phyloP scores from a whole-genome alignment of 2,888 invertebrate species.

The Caenorhabditis doughertyi region DNA sequence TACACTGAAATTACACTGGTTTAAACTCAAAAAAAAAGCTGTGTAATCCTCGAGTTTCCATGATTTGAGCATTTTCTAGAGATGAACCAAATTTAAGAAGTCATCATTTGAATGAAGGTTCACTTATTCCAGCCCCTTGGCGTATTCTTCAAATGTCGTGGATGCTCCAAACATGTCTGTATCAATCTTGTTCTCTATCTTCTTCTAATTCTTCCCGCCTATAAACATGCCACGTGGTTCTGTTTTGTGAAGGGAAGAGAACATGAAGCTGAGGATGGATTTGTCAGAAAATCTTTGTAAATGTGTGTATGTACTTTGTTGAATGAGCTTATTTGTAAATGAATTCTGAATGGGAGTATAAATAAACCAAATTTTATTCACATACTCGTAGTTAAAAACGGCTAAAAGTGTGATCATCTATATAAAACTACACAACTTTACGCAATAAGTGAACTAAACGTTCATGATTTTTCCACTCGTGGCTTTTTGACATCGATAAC shows the following conservation, averaged over 20 bases:
- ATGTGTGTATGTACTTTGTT: neutral
- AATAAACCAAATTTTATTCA: no score
- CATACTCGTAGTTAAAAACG: no score
- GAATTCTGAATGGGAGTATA: neutral
- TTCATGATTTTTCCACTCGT: neutral
- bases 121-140: slow-evolving; percentile 45
- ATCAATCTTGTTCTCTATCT: slow-evolving; percentile 50
- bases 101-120: neutral
- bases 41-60: no score
- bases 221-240: slow-evolving; percentile 56
- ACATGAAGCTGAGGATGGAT: slow-evolving; percentile 42
- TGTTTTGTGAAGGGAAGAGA: slow-evolving; percentile 53
- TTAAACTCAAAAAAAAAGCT: neutral
- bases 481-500: neutral
- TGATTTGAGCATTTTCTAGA: no score
- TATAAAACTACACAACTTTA: no score
- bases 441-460: no score
- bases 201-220: slow-evolving; percentile 52
- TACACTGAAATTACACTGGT: neutral
- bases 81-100: neutral
- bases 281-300: slow-evolving; percentile 5
- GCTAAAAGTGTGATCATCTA: no score
- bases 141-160: slow-evolving; percentile 56
- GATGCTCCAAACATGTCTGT: slow-evolving; percentile 49
- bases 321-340: neutral